Conservation (phyloP, 2,888 invertebrate species). For the Tipula helvola region DNA sequence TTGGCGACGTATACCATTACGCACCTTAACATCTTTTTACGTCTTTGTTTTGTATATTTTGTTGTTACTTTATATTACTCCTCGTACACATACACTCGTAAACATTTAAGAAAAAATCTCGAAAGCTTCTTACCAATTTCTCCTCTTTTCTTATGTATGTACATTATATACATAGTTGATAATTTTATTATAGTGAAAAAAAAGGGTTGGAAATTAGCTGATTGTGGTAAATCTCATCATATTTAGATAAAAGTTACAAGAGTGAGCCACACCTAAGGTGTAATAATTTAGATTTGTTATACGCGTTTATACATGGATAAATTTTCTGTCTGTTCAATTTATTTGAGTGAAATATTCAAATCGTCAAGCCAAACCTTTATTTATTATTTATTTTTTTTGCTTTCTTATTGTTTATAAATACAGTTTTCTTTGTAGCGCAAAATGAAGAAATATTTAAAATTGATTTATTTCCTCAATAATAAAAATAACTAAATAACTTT, state of each 20-base stretch:
- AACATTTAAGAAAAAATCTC: background rate
- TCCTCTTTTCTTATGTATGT: background rate
- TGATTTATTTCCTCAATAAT: background rate
- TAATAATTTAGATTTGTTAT: background rate
- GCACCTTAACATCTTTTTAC: conserved; percentile 19
- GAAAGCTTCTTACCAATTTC: background rate
- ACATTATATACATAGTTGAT: background rate
- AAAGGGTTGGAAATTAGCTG: background rate
- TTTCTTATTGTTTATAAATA: background rate
- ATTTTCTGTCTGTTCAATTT: background rate
- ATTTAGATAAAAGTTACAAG: background rate
- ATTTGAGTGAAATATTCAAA: background rate
- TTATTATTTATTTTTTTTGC: background rate
- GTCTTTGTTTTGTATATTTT: background rate
- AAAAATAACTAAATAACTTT: background rate
- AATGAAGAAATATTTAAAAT: background rate
- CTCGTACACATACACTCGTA: background rate
- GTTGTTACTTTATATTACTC: background rate
- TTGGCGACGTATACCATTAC: conserved; percentile 19
- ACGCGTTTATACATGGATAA: background rate
- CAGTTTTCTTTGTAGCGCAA: background rate
- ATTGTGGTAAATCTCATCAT: background rate
- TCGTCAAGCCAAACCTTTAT: background rate
- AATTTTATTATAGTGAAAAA: background rate
- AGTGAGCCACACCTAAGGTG: background rate